These are phyloP conservation scores for Papilio elwesi DNA, from an alignment of 2,888 invertebrate species.

Conservation along the genomic window DNA sequence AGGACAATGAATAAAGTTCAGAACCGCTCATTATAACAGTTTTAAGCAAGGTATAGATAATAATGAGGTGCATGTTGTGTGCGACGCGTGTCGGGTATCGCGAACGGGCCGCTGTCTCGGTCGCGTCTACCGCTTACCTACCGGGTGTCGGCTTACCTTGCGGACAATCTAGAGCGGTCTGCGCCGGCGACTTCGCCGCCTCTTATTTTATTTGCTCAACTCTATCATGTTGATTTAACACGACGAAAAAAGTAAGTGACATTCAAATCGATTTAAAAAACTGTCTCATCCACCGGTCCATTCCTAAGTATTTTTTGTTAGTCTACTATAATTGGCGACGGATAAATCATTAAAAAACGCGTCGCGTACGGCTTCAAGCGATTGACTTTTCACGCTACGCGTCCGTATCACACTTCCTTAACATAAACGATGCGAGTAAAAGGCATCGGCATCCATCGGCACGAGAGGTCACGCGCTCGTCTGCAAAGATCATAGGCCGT, in stretches of 20 bases:
- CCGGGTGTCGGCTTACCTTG: conserved; percentile 53
- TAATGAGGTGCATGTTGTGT: conserved; percentile 12
- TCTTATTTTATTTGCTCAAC: conserved; percentile 16
- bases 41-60: conserved; percentile 17
- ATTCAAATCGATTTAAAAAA: not conserved
- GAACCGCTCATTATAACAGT: conserved; percentile 24
- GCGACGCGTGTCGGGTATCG: conserved; percentile 54
- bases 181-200: conserved; percentile 55
- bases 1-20: conserved; percentile 3
- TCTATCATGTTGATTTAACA: not conserved
- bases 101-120: conserved; percentile 61
- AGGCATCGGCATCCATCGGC: conserved; percentile 54
- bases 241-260: not conserved
- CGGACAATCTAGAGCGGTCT: conserved; percentile 50
- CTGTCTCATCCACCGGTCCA: not conserved
- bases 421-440: conserved; percentile 49
- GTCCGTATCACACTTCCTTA: conserved; percentile 42
- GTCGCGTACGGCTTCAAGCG: not conserved
- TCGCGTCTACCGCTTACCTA: conserved; percentile 60
- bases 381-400: conserved; percentile 37
- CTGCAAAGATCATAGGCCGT: conserved; percentile 61
- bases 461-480: conserved; percentile 49
- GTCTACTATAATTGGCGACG: not conserved
- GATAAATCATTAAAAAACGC: conserved; percentile 13
- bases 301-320: not conserved